These are phyloP conservation scores for Pachyrhynchus sulphureomaculatus DNA, from an alignment of 1,140 invertebrate genomes.

Conservation along the genomic window DNA sequence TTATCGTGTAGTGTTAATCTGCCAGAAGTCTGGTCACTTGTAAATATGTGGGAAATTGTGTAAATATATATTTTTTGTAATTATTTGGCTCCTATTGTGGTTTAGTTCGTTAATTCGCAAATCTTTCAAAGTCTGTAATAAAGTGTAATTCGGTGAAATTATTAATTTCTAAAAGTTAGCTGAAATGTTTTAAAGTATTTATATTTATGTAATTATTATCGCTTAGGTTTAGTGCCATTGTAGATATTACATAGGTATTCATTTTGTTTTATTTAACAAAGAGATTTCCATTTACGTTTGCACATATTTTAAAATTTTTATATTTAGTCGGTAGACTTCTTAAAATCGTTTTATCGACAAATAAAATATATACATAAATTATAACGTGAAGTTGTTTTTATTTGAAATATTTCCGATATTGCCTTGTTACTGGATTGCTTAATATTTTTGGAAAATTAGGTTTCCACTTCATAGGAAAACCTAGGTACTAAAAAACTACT, in stretches of 20 bases:
- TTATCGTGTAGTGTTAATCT: slow-evolving; percentile 16
- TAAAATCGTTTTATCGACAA: slow-evolving; percentile 38
- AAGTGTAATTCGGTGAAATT: slow-evolving; percentile 4
- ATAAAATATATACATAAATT: slow-evolving; percentile 36
- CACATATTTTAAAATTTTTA: slow-evolving; percentile 45
- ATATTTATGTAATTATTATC: slow-evolving; percentile 32
- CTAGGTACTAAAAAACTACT: too few relatives aligned
- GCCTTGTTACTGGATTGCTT: not conserved
- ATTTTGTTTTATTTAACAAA: slow-evolving; percentile 35
- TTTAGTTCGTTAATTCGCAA: not conserved
- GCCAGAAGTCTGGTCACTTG: slow-evolving; percentile 23
- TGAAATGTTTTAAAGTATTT: slow-evolving; percentile 24
- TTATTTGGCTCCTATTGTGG: slow-evolving; percentile 29
- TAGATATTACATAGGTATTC: slow-evolving; percentile 36
- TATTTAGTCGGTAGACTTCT: slow-evolving; percentile 41
- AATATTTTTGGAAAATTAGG: too few relatives aligned
- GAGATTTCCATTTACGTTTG: slow-evolving; percentile 40
- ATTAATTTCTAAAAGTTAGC: slow-evolving; percentile 27
- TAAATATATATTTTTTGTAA: slow-evolving; percentile 33
- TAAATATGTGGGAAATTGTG: slow-evolving; percentile 38
- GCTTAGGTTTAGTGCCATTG: slow-evolving; percentile 41
- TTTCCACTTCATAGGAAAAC: too few relatives aligned
- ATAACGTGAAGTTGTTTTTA: not conserved
- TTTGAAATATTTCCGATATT: not conserved
- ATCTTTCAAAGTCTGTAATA: slow-evolving; percentile 9